These are phyloP conservation scores for Dendropsophus ebraccatus DNA, from an alignment of 2,113 vertebrate species.

Conservation along the genomic window DNA sequence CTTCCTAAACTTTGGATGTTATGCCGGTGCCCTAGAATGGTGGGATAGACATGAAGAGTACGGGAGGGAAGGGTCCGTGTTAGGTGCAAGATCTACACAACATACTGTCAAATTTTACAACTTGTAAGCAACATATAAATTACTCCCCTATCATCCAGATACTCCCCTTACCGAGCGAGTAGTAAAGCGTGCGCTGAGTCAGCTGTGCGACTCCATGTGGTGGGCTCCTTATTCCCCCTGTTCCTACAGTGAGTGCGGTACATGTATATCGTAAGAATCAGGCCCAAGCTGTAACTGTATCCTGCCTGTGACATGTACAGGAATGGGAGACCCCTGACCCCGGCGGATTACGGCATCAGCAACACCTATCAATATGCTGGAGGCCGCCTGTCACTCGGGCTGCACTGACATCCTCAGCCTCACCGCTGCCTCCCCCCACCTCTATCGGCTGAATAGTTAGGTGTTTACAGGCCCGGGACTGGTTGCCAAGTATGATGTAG, in stretches of 20 bases:
- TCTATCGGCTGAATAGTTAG: slow-evolving; percentile 26
- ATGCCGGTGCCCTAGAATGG: no score
- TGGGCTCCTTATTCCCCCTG: background rate
- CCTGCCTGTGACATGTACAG: background rate
- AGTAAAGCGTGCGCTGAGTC: background rate
- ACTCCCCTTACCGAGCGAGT: background rate
- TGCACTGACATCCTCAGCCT: background rate
- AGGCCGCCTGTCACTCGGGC: background rate
- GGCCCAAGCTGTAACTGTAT: background rate
- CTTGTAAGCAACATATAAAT: background rate
- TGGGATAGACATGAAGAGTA: no score
- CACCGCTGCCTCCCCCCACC: background rate
- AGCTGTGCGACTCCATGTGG: background rate
- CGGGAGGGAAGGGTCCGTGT: background rate
- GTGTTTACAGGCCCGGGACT: slow-evolving; percentile 45
- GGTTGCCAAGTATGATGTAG: slow-evolving; percentile 57
- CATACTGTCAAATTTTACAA: background rate
- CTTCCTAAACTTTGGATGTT: background rate
- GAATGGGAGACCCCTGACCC: background rate
- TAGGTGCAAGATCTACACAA: no score
- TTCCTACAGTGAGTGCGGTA: background rate
- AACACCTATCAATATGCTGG: slow-evolving; percentile 25
- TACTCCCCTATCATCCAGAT: background rate
- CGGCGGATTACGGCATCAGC: slow-evolving; percentile 14
- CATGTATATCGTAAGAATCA: background rate